Base-by-base conservation (phyloP, 2,113 vertebrate genomes). In the Beaufortia kweichowensis region DNA sequence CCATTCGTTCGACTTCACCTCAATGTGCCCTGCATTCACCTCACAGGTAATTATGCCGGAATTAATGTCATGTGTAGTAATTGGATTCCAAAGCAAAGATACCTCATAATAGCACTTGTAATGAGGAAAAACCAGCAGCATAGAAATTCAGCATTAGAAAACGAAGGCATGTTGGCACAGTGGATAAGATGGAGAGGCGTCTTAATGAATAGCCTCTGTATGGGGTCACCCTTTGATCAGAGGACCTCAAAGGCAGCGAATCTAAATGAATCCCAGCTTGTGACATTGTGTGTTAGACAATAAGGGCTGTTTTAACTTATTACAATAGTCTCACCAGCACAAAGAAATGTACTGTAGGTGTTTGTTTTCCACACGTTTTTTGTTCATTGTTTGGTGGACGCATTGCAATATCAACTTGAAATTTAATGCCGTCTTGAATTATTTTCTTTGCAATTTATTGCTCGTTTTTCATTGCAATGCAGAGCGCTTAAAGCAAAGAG, bases 41-140 rank as follows among this genome's bases (percentile, higher is more conserved):
- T 86, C 74, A 65, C 81, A 83, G 86, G 85, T 89, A 89, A 90
- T 90, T 90, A 90, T 84, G 86, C 74, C 77, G 82, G 83, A 88
- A 89, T 88, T 90, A 87, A 90, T 91, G 86, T 87, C 85, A 87
- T 80, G 82, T 77, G 75, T 81, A 82, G 84, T 90, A 90, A 90
- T 89, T 88, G 82, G 83, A 81, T 90, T 90, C 85, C 71, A 81
- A 83, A 86, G 75, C 85, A 87, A 80, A 87, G 83, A 84, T 86
- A 86, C 82, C 82, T 89, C 87, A 86, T 87, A 87, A 87, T 81
- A 81, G 81, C 85, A 81, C 65, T 76, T 79, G 84, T 78, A 81
- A 79, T 85, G 76, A 83, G 75, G 82, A 66, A 76, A 79, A 71
- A 73, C 46, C 70, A 70, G 46, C 60, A 70, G 79, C 76, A 78